A percentile compares a stretch with the other conserved stretches of the same genome.
Conservation (phyloP, 53 echinoderm and acorn worm species). For the Echinometra lucunter region DNA sequence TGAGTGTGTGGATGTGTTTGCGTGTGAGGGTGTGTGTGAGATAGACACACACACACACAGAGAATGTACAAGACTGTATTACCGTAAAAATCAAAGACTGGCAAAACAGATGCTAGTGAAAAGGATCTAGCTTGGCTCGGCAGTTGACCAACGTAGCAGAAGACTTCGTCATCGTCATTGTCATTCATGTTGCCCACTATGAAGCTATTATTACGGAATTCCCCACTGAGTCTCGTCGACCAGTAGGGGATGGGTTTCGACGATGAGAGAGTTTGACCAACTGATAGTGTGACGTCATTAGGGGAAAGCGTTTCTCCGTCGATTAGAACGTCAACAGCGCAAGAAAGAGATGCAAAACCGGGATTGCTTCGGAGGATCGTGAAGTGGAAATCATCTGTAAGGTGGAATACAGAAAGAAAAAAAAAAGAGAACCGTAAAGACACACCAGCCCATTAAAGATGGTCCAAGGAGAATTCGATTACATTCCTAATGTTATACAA, state of each 20-base stretch:
- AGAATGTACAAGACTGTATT: neutral
- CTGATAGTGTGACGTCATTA: neutral
- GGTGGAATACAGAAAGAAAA: neutral
- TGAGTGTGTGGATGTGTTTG: too few species aligned
- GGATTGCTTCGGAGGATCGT: neutral
- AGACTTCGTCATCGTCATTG: neutral
- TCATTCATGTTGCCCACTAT: neutral
- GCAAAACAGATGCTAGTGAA: neutral
- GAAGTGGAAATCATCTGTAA: neutral
- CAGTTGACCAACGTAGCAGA: conserved; percentile 4
- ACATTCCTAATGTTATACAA: too few species aligned
- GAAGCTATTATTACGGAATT: neutral
- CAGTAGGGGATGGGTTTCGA: neutral
- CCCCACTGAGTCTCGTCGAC: neutral
- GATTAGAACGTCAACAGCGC: neutral
- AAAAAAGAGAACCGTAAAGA: neutral
- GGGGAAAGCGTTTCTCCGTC: neutral
- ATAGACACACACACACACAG: too few species aligned
- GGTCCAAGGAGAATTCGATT: too few species aligned
- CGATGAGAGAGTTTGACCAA: conserved; percentile 4
- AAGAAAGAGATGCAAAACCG: neutral
- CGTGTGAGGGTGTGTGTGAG: too few species aligned
- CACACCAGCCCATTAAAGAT: too few species aligned
- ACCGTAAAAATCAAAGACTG: conserved; percentile 4
- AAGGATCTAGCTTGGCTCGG: neutral